Evolutionary conservation across 2,113 vertebrate species (phyloP).

Genomic region (Alethe castanea): DNA sequence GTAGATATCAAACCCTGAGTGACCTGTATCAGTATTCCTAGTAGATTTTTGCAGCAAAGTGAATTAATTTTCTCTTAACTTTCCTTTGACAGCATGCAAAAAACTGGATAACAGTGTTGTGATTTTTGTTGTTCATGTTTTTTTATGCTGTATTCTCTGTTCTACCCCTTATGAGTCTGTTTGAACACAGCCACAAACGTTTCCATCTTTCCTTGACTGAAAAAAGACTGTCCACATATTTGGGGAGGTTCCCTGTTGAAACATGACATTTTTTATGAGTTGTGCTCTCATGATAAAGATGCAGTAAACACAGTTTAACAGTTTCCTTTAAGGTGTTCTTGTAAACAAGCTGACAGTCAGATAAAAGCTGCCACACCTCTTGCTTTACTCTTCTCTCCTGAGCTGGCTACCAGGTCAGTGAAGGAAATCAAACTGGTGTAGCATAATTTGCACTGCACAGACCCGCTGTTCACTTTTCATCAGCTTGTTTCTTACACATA

Average conservation of each 20-base stretch:
- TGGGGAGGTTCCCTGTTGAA: background rate
- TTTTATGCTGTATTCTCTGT: accelerated
- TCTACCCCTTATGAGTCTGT: background rate
- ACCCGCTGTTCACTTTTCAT: background rate
- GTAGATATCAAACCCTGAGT: background rate
- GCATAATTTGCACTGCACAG: background rate
- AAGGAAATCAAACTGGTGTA: background rate
- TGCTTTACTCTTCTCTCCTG: background rate
- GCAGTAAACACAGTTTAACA: background rate
- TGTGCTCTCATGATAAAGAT: background rate
- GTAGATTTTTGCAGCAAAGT: background rate
- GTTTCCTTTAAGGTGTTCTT: background rate
- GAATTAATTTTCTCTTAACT: background rate
- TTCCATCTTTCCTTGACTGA: background rate
- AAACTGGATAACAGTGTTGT: background rate
- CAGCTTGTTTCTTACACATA: background rate
- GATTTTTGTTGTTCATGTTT: background rate
- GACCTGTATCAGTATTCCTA: background rate
- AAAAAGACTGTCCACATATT: accelerated
- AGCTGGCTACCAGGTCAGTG: background rate
- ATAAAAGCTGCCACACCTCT: background rate
- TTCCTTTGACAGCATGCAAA: background rate
- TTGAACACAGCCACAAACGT: background rate
- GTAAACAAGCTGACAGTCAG: background rate
- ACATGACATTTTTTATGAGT: background rate